Conservation (phyloP, 2,797 vertebrate species). For the Spondyliosoma cantharus region DNA sequence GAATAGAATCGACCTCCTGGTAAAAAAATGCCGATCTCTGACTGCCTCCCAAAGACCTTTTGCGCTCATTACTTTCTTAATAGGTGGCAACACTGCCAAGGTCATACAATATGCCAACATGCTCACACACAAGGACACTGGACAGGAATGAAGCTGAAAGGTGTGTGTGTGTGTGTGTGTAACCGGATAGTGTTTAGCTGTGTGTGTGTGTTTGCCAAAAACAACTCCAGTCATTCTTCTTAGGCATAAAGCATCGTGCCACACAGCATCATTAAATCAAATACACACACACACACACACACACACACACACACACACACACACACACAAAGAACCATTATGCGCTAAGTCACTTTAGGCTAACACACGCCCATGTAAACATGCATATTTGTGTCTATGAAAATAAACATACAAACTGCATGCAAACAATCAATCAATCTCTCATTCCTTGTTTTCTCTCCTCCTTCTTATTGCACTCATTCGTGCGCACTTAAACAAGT, state of each 20-base stretch:
- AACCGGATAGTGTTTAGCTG: conserved; percentile 54
- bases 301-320: conserved; percentile 15
- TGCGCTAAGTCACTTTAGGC: not conserved
- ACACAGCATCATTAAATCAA: conserved; percentile 47
- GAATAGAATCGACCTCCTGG: not conserved
- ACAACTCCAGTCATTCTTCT: conserved; percentile 38
- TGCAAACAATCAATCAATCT: conserved; percentile 31
- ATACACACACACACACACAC: conserved; percentile 21
- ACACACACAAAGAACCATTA: conserved; percentile 20
- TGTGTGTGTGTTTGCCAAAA: conserved; percentile 43
- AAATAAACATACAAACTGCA: conserved; percentile 25
- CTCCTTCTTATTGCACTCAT: conserved; percentile 35
- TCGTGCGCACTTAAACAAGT: conserved; percentile 39
- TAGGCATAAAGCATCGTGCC: conserved; percentile 35
- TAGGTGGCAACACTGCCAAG: conserved; percentile 41
- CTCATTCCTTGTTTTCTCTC: conserved; percentile 34
- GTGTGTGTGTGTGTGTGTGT: conserved; percentile 26
- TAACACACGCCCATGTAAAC: conserved; percentile 9
- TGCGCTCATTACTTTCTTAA: conserved; percentile 36
- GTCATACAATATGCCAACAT: conserved; percentile 42
- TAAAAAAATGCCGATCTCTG: conserved; percentile 14
- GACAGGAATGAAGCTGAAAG: conserved; percentile 33
- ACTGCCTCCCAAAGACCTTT: conserved; percentile 29
- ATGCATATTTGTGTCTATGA: conserved; percentile 12
- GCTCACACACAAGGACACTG: conserved; percentile 7